Evolutionary conservation across 2,888 invertebrate genomes (phyloP).

Genomic region (Acronicta alni): DNA sequence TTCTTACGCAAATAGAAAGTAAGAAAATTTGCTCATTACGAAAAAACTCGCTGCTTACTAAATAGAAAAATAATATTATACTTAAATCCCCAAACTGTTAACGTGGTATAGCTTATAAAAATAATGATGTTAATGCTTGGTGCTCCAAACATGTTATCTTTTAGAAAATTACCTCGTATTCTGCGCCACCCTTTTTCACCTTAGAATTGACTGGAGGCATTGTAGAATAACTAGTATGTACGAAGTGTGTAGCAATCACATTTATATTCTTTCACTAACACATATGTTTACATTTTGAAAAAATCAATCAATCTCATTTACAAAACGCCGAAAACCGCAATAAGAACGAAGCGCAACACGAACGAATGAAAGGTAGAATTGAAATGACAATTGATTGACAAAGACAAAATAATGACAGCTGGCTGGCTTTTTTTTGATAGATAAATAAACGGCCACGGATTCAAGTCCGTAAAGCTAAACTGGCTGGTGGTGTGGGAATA

Average conservation of each 20-base stretch:
- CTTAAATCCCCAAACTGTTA: background rate
- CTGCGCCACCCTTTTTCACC: conserved; percentile 83
- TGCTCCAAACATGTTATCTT: conserved; percentile 6
- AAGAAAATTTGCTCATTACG: conserved; percentile 15
- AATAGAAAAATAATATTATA: background rate
- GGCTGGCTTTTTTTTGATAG: background rate
- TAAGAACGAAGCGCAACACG: conserved; percentile 45
- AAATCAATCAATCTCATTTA: conserved; percentile 61
- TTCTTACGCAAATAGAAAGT: conserved; percentile 46
- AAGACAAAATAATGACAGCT: background rate
- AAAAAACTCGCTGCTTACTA: background rate
- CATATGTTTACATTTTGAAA: conserved; percentile 64
- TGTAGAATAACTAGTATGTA: conserved; percentile 44
- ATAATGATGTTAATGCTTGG: conserved; percentile 1
- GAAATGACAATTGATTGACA: background rate
- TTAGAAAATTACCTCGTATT: conserved; percentile 82
- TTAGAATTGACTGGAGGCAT: conserved; percentile 87
- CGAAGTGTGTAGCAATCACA: conserved; percentile 37
- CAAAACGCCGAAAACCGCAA: conserved; percentile 68
- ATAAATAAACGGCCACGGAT: too few species aligned
- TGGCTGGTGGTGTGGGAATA: too few species aligned
- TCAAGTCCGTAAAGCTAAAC: too few species aligned
- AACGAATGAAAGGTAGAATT: conserved; percentile 39
- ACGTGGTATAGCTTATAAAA: background rate
- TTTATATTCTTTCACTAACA: conserved; percentile 31